Evolutionary conservation across 2,888 invertebrate species (phyloP).

Genomic region (Latrodectus elegans): DNA sequence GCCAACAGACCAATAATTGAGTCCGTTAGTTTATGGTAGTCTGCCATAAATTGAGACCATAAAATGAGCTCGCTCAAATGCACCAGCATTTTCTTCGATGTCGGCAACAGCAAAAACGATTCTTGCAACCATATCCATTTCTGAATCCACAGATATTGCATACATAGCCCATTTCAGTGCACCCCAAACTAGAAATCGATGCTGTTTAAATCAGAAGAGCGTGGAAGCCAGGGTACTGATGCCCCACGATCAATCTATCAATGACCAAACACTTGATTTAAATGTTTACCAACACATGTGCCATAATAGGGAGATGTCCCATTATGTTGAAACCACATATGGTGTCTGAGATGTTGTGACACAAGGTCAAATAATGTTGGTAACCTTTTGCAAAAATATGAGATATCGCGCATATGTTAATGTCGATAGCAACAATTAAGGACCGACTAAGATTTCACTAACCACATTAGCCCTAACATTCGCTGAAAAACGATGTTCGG

Average conservation of each 20-base stretch:
- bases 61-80: too few species aligned
- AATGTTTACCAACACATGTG: too few species aligned
- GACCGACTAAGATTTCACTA: background rate
- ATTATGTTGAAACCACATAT: constrained; percentile 33
- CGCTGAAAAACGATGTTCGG: background rate
- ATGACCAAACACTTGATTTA: background rate
- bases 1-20: too few species aligned
- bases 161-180: too few species aligned
- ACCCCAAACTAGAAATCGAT: background rate
- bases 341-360: constrained; percentile 9
- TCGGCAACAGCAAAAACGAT: constrained; percentile 2
- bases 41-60: too few species aligned
- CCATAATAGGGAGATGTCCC: background rate
- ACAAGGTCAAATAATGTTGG: constrained; percentile 21
- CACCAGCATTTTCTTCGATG: too few species aligned
- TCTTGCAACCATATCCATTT: constrained; percentile 1
- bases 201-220: background rate
- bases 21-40: too few species aligned
- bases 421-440: constrained; percentile 12
- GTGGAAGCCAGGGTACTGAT: background rate
- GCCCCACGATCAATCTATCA: background rate
- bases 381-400: constrained; percentile 19
- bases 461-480: constrained; percentile 22
- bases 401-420: constrained; percentile 24
- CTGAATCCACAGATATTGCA: background rate